phyloP scores from a whole-genome alignment of 2,888 invertebrate genomes.

The Lottia scabra region DNA sequence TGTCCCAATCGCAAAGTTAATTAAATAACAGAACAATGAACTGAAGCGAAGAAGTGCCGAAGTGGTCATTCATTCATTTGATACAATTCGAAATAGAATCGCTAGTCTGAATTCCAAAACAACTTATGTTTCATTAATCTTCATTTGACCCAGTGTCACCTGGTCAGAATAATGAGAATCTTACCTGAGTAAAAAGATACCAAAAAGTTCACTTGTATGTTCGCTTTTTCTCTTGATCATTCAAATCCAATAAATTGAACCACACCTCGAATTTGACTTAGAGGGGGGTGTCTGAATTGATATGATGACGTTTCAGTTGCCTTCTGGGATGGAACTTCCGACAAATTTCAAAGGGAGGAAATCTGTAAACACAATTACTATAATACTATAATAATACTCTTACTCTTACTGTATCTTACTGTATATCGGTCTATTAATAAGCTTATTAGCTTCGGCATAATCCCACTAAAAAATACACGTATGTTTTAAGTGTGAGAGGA shows the following conservation, averaged over 20 bases:
- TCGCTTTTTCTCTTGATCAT: constrained; percentile 13
- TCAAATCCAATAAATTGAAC: constrained; percentile 44
- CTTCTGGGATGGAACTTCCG: not conserved
- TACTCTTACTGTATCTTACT: too few relatives aligned
- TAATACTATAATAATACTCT: too few relatives aligned
- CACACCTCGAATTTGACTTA: constrained; percentile 58
- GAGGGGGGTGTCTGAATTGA: constrained; percentile 41
- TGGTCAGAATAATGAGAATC: too few relatives aligned
- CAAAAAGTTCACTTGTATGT: not conserved
- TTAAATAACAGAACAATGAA: constrained; percentile 32
- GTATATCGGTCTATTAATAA: too few relatives aligned
- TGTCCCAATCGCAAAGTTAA: too few relatives aligned
- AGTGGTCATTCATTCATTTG: constrained; percentile 39
- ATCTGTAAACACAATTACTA: too few relatives aligned
- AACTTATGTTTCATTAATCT: not conserved
- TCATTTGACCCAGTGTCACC: too few relatives aligned
- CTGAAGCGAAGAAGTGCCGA: too few relatives aligned
- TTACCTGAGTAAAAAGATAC: constrained; percentile 3
- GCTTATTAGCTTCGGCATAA: too few relatives aligned
- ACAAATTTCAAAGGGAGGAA: too few relatives aligned
- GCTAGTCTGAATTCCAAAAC: not conserved
- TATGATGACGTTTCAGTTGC: not conserved
- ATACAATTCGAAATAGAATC: not conserved
- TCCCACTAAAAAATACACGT: too few relatives aligned
- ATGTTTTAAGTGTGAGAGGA: too few relatives aligned